These are phyloP conservation scores for Neomonachus schauinslandi DNA, from an alignment of 2,113 vertebrate species.

Conservation along the genomic window DNA sequence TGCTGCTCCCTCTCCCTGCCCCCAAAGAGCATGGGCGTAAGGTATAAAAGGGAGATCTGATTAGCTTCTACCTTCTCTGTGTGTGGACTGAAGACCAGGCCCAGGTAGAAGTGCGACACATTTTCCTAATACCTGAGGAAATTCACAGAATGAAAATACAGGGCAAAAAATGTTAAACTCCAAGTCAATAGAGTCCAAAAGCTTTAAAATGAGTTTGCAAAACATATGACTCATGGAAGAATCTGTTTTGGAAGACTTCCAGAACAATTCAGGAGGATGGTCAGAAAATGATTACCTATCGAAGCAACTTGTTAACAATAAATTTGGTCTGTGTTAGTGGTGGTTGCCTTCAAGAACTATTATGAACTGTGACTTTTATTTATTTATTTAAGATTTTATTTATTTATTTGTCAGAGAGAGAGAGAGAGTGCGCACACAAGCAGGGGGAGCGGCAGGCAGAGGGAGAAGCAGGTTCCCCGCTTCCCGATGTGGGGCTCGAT, in stretches of 20 bases:
- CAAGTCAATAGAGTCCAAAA: not conserved
- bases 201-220: slow-evolving; percentile 29
- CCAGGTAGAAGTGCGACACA: not conserved
- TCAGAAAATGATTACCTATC: not conserved
- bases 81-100: not conserved
- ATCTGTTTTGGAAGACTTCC: slow-evolving; percentile 28
- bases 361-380: slow-evolving; percentile 43
- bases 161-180: not conserved
- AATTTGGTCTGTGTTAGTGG: slow-evolving; percentile 3
- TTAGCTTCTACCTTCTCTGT: not conserved
- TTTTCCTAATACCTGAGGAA: slow-evolving; percentile 15
- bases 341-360: not conserved
- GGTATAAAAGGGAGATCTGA: not conserved
- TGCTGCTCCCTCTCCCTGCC: not conserved
- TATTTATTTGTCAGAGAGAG: not conserved
- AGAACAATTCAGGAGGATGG: not conserved
- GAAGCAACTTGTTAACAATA: not conserved
- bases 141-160: not conserved
- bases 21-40: not conserved
- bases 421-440: not conserved
- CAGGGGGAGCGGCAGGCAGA: too few species aligned
- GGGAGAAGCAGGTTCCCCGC: not conserved
- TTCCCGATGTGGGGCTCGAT: not conserved
- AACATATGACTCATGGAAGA: not conserved
- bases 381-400: not conserved